phyloP scores from a whole-genome alignment of 2,797 vertebrate species.

The Falco naumanni region DNA sequence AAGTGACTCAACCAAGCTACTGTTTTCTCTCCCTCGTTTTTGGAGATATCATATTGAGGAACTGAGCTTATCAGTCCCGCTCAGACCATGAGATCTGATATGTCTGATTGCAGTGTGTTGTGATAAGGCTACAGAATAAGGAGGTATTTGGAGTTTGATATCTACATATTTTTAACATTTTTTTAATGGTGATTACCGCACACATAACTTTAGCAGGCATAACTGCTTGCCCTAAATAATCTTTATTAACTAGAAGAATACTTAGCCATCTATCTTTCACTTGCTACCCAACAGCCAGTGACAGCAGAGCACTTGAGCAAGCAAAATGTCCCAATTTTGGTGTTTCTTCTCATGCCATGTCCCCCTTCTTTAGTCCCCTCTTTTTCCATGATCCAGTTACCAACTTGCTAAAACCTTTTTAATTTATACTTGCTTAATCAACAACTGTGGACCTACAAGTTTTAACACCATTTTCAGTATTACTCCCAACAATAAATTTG shows the following conservation, averaged over 20 bases:
- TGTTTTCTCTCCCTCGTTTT: background rate
- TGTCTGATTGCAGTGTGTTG: rapidly evolving
- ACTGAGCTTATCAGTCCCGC: background rate
- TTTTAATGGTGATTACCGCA: background rate
- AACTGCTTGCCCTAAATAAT: background rate
- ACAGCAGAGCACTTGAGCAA: background rate
- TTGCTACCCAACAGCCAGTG: background rate
- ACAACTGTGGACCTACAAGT: background rate
- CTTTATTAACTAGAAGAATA: background rate
- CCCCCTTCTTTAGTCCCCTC: background rate
- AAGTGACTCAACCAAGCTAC: background rate
- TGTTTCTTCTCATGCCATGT: background rate
- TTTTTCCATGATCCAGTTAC: background rate
- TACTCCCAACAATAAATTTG: background rate
- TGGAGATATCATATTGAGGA: background rate
- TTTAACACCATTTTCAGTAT: background rate
- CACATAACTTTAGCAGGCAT: background rate
- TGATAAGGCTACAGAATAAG: background rate
- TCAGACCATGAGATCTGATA: background rate
- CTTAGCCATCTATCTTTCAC: background rate
- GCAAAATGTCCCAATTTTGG: background rate
- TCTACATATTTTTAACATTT: background rate
- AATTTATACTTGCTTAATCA: background rate
- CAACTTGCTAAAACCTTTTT: background rate
- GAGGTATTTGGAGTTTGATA: background rate